These are phyloP conservation scores for Dreissena polymorpha DNA, from an alignment of 1,140 invertebrate species.

Conservation along the genomic window DNA sequence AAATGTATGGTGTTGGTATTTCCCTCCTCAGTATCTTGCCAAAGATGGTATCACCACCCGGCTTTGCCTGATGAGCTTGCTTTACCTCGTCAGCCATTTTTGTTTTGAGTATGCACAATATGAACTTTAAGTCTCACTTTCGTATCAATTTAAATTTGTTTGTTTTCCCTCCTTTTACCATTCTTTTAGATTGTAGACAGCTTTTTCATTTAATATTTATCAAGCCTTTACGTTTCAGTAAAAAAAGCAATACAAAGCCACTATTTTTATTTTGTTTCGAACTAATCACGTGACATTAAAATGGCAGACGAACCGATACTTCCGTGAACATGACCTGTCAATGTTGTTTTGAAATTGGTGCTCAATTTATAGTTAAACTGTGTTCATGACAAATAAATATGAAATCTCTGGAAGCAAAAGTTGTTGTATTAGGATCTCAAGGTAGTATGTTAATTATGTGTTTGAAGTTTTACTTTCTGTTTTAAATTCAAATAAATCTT, in stretches of 20 bases:
- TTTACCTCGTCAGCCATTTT: slow-evolving; percentile 69
- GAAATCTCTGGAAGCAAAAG: slow-evolving; percentile 87
- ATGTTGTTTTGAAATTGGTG: neutral
- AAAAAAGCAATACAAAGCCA: too few species aligned
- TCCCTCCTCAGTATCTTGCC: slow-evolving; percentile 74
- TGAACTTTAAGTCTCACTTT: neutral
- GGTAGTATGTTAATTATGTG: slow-evolving; percentile 80
- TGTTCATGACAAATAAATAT: slow-evolving; percentile 54
- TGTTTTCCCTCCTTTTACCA: too few species aligned
- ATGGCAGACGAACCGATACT: slow-evolving; percentile 57
- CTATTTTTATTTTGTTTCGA: neutral
- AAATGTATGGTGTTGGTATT: slow-evolving; percentile 70
- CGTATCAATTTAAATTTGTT: slow-evolving; percentile 6
- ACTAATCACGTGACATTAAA: slow-evolving; percentile 60
- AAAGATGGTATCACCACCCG: slow-evolving; percentile 75
- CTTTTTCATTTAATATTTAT: too few species aligned
- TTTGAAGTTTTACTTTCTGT: neutral
- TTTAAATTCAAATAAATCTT: too few species aligned
- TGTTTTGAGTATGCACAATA: neutral
- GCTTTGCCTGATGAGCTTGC: slow-evolving; percentile 69
- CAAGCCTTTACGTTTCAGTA: too few species aligned
- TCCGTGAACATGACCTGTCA: slow-evolving; percentile 6
- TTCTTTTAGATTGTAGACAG: too few species aligned
- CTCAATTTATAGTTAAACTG: neutral
- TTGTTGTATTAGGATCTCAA: slow-evolving; percentile 90